phyloP scores from a whole-genome alignment of 2,113 vertebrate species.

The Copsychus sechellarum region DNA sequence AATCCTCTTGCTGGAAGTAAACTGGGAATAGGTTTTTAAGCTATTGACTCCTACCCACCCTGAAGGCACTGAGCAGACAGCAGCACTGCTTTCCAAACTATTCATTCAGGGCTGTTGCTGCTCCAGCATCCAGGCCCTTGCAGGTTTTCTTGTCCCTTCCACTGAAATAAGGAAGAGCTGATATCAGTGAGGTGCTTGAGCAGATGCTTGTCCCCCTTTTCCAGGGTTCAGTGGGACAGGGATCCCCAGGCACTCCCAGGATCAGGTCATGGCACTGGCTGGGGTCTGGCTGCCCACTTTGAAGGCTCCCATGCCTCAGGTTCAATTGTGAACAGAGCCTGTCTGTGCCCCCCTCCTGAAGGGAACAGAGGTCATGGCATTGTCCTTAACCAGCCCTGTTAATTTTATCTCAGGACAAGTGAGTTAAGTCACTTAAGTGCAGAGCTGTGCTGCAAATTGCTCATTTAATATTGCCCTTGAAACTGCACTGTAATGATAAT shows the following conservation, averaged over 20 bases:
- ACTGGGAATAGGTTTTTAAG: neutral
- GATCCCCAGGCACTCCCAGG: neutral
- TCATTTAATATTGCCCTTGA: slow-evolving; percentile 31
- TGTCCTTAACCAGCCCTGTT: neutral
- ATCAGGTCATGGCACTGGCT: neutral
- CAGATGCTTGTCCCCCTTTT: neutral
- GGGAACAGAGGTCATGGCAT: neutral
- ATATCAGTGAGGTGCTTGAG: neutral
- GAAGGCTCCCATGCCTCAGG: neutral
- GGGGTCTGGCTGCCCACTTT: neutral
- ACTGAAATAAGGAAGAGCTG: neutral
- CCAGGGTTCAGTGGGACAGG: neutral
- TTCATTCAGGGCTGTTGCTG: neutral
- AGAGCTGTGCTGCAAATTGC: neutral
- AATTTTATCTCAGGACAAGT: neutral
- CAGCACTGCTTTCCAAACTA: neutral
- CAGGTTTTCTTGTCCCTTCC: neutral
- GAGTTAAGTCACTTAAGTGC: slow-evolving; percentile 2
- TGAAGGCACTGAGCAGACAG: neutral
- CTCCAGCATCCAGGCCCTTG: neutral
- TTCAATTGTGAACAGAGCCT: neutral
- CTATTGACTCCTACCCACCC: neutral
- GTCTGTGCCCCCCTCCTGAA: neutral
- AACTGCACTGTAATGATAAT: slow-evolving; percentile 28
- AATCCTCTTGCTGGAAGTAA: neutral